Conservation (phyloP, 2,113 vertebrate species). For the Ctenomys sociabilis region DNA sequence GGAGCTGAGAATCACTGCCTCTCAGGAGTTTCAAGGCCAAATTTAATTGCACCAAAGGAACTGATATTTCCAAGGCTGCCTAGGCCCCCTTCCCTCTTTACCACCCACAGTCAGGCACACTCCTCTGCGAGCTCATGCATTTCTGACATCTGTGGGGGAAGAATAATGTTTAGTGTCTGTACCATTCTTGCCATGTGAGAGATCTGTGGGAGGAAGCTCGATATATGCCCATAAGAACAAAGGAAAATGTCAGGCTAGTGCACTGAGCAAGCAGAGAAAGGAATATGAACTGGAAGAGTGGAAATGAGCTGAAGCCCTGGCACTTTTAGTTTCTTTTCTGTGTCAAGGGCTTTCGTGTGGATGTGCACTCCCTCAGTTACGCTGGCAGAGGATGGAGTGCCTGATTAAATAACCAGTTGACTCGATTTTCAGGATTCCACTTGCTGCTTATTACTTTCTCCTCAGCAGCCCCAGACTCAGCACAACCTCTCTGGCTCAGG, state of each 20-base stretch:
- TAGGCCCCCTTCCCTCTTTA: conserved; percentile 12
- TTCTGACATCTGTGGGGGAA: conserved; percentile 68
- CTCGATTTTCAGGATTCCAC: conserved; percentile 13
- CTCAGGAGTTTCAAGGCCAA: not conserved
- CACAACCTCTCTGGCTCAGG: not conserved
- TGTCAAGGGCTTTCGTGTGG: not conserved
- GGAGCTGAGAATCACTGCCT: not conserved
- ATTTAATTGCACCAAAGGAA: conserved; percentile 16
- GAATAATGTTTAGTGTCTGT: conserved; percentile 51
- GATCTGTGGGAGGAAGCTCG: conserved; percentile 73
- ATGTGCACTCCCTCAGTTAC: not conserved
- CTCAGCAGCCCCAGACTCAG: not conserved
- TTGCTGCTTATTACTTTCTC: not conserved
- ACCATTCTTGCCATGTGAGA: conserved; percentile 58
- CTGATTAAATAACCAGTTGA: not conserved
- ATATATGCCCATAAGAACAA: conserved; percentile 72
- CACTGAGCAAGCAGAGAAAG: conserved; percentile 32
- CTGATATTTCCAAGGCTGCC: conserved; percentile 13
- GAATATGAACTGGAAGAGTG: conserved; percentile 45
- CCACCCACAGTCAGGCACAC: conserved; percentile 46
- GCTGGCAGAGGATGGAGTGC: not conserved
- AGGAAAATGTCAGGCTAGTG: conserved; percentile 63
- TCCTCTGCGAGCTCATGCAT: not conserved
- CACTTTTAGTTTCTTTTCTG: not conserved
- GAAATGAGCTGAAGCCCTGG: not conserved